Percentiles rank a stretch among this genome's conserved stretches.
Evolutionary conservation across 2,888 invertebrate species (phyloP).

Genomic region (Lasioglossum morio): DNA sequence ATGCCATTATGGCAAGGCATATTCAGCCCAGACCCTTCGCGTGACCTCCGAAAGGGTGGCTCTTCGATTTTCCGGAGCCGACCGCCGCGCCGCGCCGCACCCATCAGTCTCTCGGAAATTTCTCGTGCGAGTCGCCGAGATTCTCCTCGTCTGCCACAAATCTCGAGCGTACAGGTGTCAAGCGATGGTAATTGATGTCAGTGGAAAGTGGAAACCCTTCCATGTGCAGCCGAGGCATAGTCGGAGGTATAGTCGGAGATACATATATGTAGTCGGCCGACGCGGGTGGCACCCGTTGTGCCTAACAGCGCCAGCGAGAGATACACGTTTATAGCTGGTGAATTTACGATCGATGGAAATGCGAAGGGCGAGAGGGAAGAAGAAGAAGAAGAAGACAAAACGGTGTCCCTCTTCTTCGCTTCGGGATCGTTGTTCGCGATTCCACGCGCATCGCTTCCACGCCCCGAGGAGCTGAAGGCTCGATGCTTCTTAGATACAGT

Average conservation of each 20-base stretch:
- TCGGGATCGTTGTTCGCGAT: constrained; percentile 58
- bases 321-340: constrained; percentile 65
- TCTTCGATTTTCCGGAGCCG: background rate
- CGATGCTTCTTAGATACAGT: constrained; percentile 26
- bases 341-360: constrained; percentile 67
- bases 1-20: background rate
- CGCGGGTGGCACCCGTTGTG: constrained; percentile 58
- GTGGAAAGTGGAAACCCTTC: constrained; percentile 42
- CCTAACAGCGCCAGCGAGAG: constrained; percentile 63
- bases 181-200: constrained; percentile 60
- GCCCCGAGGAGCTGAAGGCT: constrained; percentile 14
- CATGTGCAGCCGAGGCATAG: constrained; percentile 23
- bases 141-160: constrained; percentile 9
- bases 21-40: background rate
- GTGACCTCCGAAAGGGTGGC: background rate
- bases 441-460: constrained; percentile 58
- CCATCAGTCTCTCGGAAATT: background rate
- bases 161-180: constrained; percentile 37
- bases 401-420: constrained; percentile 45
- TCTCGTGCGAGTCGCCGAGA: background rate
- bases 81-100: background rate
- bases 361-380: constrained; percentile 21
- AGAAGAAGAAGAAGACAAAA: constrained; percentile 35
- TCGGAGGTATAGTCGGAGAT: too few relatives aligned
- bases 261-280: constrained; percentile 42